phyloP scores from a whole-genome alignment of 2,797 vertebrate species.

The Cichlasoma orientale region DNA sequence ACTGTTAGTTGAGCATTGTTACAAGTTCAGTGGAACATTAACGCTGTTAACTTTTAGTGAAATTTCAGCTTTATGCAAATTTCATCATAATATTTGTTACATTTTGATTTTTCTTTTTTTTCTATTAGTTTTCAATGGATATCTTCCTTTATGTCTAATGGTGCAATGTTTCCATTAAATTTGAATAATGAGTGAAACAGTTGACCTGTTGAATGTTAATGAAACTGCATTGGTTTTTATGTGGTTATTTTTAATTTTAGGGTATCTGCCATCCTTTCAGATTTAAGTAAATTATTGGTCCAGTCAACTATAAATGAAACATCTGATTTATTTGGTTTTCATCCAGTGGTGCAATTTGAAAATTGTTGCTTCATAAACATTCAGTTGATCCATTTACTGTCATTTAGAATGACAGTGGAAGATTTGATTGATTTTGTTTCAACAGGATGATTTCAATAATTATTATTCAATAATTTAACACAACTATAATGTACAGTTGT shows the following conservation, averaged over 20 bases:
- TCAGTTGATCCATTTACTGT: background rate
- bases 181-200: background rate
- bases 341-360: accelerated
- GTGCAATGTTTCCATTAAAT: background rate
- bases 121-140: background rate
- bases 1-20: background rate
- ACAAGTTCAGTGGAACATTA: background rate
- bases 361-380: background rate
- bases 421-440: background rate
- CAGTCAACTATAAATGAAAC: background rate
- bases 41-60: background rate
- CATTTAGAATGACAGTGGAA: background rate
- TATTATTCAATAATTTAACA: background rate
- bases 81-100: background rate
- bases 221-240: background rate
- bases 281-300: background rate
- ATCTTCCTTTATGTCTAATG: background rate
- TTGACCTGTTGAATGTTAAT: constrained; percentile 6
- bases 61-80: constrained; percentile 2
- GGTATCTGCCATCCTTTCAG: background rate
- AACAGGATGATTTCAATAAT: background rate
- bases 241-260: background rate
- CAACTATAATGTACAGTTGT: background rate
- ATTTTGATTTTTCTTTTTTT: background rate
- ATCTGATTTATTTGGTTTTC: background rate